phyloP scores from a whole-genome alignment of 2,797 vertebrate genomes.

The Peromyscus melanophrys region DNA sequence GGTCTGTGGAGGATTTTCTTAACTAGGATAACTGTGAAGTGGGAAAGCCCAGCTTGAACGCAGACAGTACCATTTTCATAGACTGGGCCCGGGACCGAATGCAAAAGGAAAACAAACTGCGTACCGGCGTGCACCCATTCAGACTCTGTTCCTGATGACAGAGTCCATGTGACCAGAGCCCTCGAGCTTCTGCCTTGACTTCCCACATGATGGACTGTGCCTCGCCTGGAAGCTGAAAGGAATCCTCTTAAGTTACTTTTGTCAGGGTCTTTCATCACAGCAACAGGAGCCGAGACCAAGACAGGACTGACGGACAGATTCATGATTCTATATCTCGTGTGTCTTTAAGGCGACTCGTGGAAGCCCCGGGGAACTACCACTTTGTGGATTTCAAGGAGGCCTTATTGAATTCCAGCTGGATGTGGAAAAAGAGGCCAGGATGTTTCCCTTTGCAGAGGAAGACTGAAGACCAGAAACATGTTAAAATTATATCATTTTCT shows the following conservation, averaged over 20 bases:
- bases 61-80: not conserved
- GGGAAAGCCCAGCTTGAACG: not conserved
- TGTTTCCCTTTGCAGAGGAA: not conserved
- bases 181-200: not conserved
- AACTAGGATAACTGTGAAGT: not conserved
- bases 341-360: not conserved
- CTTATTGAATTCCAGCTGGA: constrained; percentile 44
- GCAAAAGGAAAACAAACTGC: not conserved
- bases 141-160: not conserved
- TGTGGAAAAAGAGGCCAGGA: constrained; percentile 12
- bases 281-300: not conserved
- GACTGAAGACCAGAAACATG: not conserved
- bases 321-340: constrained; percentile 45
- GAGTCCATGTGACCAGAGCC: not conserved
- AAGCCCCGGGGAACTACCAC: not conserved
- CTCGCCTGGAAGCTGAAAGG: not conserved
- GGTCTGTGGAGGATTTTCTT: not conserved
- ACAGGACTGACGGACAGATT: constrained; percentile 23
- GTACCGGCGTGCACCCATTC: not conserved
- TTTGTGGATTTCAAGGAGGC: not conserved
- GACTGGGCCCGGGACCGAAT: not conserved
- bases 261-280: not conserved
- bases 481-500: constrained; percentile 10
- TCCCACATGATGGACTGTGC: not conserved
- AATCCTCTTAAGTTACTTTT: not conserved